These are phyloP conservation scores for Ammodytes marinus DNA, from an alignment of 2,113 vertebrate species.

Conservation along the genomic window DNA sequence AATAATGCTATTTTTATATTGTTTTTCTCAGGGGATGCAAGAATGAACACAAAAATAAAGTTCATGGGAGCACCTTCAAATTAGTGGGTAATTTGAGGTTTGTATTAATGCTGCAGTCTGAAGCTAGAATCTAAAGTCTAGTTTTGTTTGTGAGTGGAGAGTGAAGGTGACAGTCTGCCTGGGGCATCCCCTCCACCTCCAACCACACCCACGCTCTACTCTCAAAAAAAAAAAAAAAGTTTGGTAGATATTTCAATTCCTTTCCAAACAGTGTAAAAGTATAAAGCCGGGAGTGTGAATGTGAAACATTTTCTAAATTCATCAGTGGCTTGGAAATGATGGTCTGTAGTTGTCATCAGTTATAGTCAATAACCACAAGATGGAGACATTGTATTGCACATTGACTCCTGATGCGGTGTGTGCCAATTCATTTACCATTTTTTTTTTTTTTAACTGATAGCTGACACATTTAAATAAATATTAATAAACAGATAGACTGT, in stretches of 20 bases:
- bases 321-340: neutral
- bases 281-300: neutral
- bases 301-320: neutral
- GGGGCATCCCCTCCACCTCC: neutral
- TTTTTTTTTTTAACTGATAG: too few relatives aligned
- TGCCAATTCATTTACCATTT: too few relatives aligned
- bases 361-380: conserved; percentile 34
- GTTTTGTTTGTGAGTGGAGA: conserved; percentile 12
- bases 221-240: conserved; percentile 10
- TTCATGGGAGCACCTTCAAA: too few relatives aligned
- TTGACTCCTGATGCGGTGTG: neutral
- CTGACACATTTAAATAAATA: too few relatives aligned
- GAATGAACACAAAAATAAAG: too few relatives aligned
- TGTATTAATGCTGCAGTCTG: neutral
- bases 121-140: neutral
- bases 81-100: conserved; percentile 14
- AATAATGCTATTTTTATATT: too few relatives aligned
- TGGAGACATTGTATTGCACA: conserved; percentile 37
- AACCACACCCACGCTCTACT: neutral
- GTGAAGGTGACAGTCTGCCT: conserved; percentile 20
- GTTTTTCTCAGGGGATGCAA: too few relatives aligned
- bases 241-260: neutral
- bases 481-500: too few relatives aligned
- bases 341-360: neutral
- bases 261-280: neutral